Conservation (phyloP, 1,140 invertebrate species). For the Ooceraea biroi region DNA sequence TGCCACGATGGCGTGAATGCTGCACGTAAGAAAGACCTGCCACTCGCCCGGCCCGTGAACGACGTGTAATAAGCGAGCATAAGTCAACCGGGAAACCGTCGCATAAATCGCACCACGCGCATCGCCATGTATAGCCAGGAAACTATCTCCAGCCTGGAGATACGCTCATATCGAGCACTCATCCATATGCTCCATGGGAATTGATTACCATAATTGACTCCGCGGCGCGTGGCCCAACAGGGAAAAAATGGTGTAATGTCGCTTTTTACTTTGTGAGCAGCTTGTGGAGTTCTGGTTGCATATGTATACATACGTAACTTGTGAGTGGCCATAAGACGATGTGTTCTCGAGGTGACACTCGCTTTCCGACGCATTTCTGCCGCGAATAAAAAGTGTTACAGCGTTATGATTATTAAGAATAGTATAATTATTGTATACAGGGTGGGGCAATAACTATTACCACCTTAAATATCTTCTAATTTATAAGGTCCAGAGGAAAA, state of each 20-base stretch:
- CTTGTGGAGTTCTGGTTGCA: background rate
- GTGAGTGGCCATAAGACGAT: no score
- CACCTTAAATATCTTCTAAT: no score
- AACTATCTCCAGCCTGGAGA: background rate
- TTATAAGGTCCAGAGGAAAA: no score
- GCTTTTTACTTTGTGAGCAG: background rate
- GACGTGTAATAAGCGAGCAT: slow-evolving; percentile 67
- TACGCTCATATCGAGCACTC: background rate
- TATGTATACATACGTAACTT: no score
- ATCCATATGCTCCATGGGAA: background rate
- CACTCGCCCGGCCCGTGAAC: slow-evolving; percentile 3
- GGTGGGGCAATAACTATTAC: no score
- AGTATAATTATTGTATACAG: no score
- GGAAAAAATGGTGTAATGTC: background rate
- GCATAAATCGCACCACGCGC: slow-evolving; percentile 65
- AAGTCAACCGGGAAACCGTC: slow-evolving; percentile 56
- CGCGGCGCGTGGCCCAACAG: background rate
- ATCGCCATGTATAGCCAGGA: background rate
- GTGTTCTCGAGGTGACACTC: no score
- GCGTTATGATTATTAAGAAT: no score
- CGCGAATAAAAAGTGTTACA: no score
- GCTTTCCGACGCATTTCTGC: no score
- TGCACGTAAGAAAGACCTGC: slow-evolving; percentile 71
- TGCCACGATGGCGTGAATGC: slow-evolving; percentile 77
- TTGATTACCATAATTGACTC: slow-evolving; percentile 37